Base-by-base conservation (phyloP, 37 sponge, comb jelly and placozoan species). In the Aplysina aerophoba region DNA sequence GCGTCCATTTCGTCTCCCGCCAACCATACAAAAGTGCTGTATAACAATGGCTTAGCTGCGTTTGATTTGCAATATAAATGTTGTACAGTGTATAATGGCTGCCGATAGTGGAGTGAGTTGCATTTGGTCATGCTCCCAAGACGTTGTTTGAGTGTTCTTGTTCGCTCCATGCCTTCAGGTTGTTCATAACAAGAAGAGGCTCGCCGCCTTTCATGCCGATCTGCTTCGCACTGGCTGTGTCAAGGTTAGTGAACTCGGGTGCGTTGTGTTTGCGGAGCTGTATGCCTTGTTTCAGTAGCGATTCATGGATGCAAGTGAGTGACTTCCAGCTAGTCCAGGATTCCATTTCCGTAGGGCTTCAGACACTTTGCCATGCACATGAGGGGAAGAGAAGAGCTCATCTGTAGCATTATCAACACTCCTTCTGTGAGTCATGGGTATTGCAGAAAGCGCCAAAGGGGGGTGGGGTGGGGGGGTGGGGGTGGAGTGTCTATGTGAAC, bases 331-430 rank as follows among this genome's bases (percentile, higher is more conserved):
- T n/a, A n/a, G n/a, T n/a, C n/a, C n/a, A n/a, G 50, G 6, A 3
- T 44, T 11, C 50, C 69, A 27, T 84, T 74, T 58, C 20, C 82
- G 33, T 71, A 95, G 97, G 97, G 97, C 5, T 96, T 96, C 81
- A 81, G 80, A 33, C 79, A 92, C 82, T 96, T 96, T 87, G 90
- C 92, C 44, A 88, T 80, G 37, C 91, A 94, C 66, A 58, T 96
- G 64, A 71, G 94, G 73, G 94, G 97, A 12, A 82, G 88, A 41
- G 97, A 96, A 54, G 97, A 96, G 79, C 83, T 96, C 84, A 85
- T 94, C 24, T 91, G 92, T 66, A 94, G 90, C 57, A 71, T 96
- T 14, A 68, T 91, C 59, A 96, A 96, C 81, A 92, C 89, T 58
- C 97, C 97, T 19, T 87, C 86, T 11, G 87, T 96, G 56, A 69